Base-by-base conservation (phyloP, 2,113 vertebrate genomes). In the Otus sunia region DNA sequence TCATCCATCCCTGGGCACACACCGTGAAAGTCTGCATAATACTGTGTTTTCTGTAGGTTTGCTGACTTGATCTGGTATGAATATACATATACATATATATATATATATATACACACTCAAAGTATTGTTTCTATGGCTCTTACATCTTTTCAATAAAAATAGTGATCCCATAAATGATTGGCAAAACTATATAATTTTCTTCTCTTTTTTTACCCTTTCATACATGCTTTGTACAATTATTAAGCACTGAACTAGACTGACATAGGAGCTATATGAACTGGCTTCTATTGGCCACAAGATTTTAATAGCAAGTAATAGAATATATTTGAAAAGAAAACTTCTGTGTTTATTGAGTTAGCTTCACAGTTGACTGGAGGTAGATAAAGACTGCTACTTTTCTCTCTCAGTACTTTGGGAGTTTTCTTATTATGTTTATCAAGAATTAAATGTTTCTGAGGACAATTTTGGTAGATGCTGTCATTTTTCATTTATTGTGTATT, bases 401-500 rank as follows among this genome's bases (percentile, higher is more conserved):
- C 34, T 88, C 30, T 80, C 37, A 68, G 5, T 79, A 78, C 53
- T 86, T 88, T 37, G 15, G 34, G 29, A 85, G 62, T 66, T 49
- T 87, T 87, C 37, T 95, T 86, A 58, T 43, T 86, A 47, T 71
- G 15, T 56, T 94, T 88, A 50, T 85, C 45, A 86, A 83, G 49
- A 88, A 53, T 69, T 74, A 96, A 86, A 89, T 67, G 4, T 88
- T 92, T 94, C 50, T 63, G 71, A 63, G 52, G 56, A 75, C 85
- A 91, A 91, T 95, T 96, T 92, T 93, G 56, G 86, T 86, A 86
- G 88, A 53, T 86, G 53, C 37, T 96, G 81, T 93, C 47, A 93
- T 83, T 92, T 93, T 80, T 86, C 67, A 72, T 83, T 96, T 87
- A 37, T 92, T 94, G 11, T 81, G 60, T 96, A 52, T 91, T 95